A percentile compares a stretch with the other conserved stretches of the same genome.
phyloP scores from a whole-genome alignment of 2,113 vertebrate genomes.

The Entelurus aequoreus region DNA sequence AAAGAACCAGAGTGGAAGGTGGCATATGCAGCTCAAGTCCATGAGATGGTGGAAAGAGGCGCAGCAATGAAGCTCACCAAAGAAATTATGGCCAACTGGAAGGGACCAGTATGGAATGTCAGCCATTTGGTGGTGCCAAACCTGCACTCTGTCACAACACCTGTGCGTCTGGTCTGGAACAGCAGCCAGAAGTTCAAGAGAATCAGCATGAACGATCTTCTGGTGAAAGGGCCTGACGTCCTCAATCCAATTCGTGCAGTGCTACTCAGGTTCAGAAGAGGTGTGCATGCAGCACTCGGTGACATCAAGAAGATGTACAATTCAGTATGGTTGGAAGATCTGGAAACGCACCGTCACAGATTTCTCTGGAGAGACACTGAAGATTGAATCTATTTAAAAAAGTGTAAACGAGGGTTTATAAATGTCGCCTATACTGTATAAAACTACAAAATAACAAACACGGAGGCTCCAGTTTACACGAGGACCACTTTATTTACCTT shows the following conservation, averaged over 20 bases:
- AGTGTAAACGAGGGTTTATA: too few relatives aligned
- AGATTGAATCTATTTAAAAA: too few relatives aligned
- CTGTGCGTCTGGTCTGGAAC: too few relatives aligned
- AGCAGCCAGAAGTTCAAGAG: too few relatives aligned
- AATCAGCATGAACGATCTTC: too few relatives aligned
- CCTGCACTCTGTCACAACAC: not conserved
- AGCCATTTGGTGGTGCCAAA: not conserved
- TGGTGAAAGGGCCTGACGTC: conserved; percentile 11
- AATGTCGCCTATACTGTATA: too few relatives aligned
- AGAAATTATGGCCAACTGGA: not conserved
- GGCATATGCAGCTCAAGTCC: not conserved
- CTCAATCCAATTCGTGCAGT: conserved; percentile 22
- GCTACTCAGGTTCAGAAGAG: conserved; percentile 7
- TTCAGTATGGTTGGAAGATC: conserved; percentile 20
- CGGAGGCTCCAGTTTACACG: too few relatives aligned
- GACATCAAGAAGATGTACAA: conserved; percentile 32
- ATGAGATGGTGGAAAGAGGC: not conserved
- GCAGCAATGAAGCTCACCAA: not conserved
- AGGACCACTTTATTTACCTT: too few relatives aligned
- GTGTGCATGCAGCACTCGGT: not conserved
- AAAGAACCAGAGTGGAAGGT: not conserved
- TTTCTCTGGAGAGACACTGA: conserved; percentile 30
- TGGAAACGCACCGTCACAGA: conserved; percentile 18
- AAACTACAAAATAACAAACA: too few relatives aligned
- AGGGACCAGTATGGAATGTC: not conserved